These are phyloP conservation scores for Rhegmatorhina hoffmannsi DNA, from an alignment of 2,113 vertebrate species.

Conservation along the genomic window DNA sequence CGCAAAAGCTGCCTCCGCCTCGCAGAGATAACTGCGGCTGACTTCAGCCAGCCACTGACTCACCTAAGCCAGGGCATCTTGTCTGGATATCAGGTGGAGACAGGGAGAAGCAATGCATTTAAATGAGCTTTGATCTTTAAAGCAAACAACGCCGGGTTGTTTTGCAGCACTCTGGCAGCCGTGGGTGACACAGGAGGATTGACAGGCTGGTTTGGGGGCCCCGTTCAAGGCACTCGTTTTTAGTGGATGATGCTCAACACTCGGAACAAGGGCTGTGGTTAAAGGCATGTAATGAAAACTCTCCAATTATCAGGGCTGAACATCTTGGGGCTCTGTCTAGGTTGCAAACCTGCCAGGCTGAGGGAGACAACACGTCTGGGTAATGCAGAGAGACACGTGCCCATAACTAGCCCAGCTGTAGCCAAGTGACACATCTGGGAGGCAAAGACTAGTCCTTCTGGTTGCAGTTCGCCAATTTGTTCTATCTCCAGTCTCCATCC, in stretches of 20 bases:
- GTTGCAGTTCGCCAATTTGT: background rate
- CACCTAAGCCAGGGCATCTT: constrained; percentile 19
- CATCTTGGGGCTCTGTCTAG: background rate
- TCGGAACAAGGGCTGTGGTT: background rate
- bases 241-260: background rate
- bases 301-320: background rate
- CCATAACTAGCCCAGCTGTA: background rate
- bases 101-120: constrained; percentile 4
- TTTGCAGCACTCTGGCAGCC: background rate
- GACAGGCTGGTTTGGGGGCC: background rate
- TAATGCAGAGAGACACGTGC: accelerated
- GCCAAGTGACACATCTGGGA: background rate
- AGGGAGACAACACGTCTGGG: background rate
- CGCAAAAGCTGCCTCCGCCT: background rate
- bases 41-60: background rate
- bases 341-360: background rate
- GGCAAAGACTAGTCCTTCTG: background rate
- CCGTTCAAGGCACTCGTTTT: background rate
- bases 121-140: constrained; percentile 21
- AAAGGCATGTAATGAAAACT: background rate
- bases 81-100: constrained; percentile 42
- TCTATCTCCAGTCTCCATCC: background rate
- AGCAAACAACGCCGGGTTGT: background rate
- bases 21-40: background rate
- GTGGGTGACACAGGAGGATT: background rate